Evolutionary conservation across 1,140 invertebrate species (phyloP), one percentile per base, ranked within the genome.

Genomic region (Oscheius sp.): DNA sequence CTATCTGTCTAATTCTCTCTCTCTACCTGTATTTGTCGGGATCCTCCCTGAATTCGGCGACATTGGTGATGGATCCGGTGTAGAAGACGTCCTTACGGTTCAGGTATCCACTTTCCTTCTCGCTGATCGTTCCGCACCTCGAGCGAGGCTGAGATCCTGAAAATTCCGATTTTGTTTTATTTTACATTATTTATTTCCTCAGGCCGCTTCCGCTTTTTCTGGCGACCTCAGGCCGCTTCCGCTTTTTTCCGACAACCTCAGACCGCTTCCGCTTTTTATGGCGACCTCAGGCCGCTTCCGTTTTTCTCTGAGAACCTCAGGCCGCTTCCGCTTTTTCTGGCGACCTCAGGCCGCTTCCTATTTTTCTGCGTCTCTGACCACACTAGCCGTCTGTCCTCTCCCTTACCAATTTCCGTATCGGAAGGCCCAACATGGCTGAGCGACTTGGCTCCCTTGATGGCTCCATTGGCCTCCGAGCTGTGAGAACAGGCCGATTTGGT

Each of bases 11-110:
- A 23, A 42, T 55, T 45, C 45, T 23, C 35, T 28, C 29, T 59
- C 29, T 4, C 20, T 59, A 68, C 66, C 66, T 46, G 55, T 61
- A 75, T 55, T 78, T 74, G 34, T 76, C 66, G 45, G 66, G 75
- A 59, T 83, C 74, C 73, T 80, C 86, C 63, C 81, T 80, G 78
- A 86, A 88, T 80, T 85, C 85, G 29, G 87, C 87, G 23, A 91
- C 84, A 81, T 90, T 91, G 32, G 89, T 87, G 66, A 93, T 86
- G 79, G 90, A 92, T 67, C 91, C 91, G 79, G 91, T 90, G 83
- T 94, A 94, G 77, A 95, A 90, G 1, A 93, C 90, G 84, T 96
- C 93, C 52, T 91, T 91, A 28, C 92, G 87, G 80, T 91, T 89
- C 88, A 93, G 89, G n/a, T 92, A 89, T 26, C 91, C 90, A 74